Base-by-base conservation (phyloP, 2,113 vertebrate genomes). In the Cairina moschata region DNA sequence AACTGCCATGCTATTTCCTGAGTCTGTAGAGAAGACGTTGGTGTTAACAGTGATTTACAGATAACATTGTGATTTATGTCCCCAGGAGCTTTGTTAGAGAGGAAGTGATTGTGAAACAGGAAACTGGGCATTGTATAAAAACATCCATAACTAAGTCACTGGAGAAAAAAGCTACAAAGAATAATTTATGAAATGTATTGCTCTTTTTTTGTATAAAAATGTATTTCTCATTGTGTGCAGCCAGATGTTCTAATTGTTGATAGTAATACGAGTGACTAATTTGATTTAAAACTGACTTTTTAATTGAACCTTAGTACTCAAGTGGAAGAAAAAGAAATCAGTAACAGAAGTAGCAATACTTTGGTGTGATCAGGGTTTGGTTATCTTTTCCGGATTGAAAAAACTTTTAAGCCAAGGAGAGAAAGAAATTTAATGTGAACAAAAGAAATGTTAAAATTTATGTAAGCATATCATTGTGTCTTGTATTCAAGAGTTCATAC, bases 91-190 rank as follows among this genome's bases (percentile, higher is more conserved):
- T 73, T 97, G 63, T 82, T 80, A 71, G 59, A 79, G 59, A n/a
- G 60, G 96, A 98, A 98, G 48, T 59, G 82, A 67, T 91, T 88
- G 69, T 94, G 89, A 84, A 95, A 93, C 87, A 95, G 97, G 96
- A 97, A 97, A 86, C 29, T 22, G 81, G 86, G 90, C 91, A 83
- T 97, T 96, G 94, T 96, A 96, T 91, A 79, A 97, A 42, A 65
- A 96, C 62, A 90, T 54, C 84, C 90, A 50, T 58, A 72, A 94
- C 66, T 78, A 50, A 76, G 83, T 92, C 95, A 96, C 40, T 62
- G 63, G 65, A 97, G 95, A 97, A 86, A 71, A 95, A 87, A 97
- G 86, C 91, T 96, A 92, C 52, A 71, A 60, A 56, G 93, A 94
- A 32, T 81, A 93, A 95, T 94, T 90, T 83, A 89, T 77, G 77